Evolutionary conservation across 1,140 invertebrate genomes (phyloP), one percentile per base, ranked within the genome.

Genomic region (Cotesia chilonis): DNA sequence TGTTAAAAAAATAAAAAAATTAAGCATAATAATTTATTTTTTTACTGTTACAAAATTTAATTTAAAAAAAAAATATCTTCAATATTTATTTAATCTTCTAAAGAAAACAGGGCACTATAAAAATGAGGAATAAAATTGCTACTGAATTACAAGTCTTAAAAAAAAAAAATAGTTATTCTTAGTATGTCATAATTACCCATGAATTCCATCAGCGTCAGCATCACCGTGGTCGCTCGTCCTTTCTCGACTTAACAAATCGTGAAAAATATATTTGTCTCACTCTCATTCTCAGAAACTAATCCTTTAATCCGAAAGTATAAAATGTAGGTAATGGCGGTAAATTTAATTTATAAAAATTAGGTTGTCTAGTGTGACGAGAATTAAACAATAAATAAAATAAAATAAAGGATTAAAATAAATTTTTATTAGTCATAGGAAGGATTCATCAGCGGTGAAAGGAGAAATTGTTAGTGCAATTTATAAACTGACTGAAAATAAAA

Each of bases 141-240:
- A 55, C 9, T 55, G 54, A 55, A 55, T 55, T 55, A 55, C 54
- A n/a, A 55, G 1, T 55, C 54, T 55, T 55, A 17, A 55, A 28
- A 28, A 28, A 28, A 28, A 28, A 28, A 28, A 55, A 55, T 55
- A 14, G 54, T 55, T 55, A 55, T n/a, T 6, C n/a, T 28, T 28
- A 28, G 28, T n/a, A 4, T 55, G 7, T 6, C 41, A 47, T 47
- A 55, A 55, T 55, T 55, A 55, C 4, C 54, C 17, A 55, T 55
- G 12, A 55, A 55, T 55, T 17, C 54, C 17, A 55, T 55, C 54
- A n/a, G 4, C 1, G 10, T 47, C 41, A 47, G 6, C 4, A 47
- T 47, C 41, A 47, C 5, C 41, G 10, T 47, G 6, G 5, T 47
- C 41, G 6, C 2, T 47, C 41, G 41, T 47, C 6, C 12, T 55